Base-by-base conservation (phyloP, 2,113 vertebrate species). In the Myrmecophaga tridactyla region DNA sequence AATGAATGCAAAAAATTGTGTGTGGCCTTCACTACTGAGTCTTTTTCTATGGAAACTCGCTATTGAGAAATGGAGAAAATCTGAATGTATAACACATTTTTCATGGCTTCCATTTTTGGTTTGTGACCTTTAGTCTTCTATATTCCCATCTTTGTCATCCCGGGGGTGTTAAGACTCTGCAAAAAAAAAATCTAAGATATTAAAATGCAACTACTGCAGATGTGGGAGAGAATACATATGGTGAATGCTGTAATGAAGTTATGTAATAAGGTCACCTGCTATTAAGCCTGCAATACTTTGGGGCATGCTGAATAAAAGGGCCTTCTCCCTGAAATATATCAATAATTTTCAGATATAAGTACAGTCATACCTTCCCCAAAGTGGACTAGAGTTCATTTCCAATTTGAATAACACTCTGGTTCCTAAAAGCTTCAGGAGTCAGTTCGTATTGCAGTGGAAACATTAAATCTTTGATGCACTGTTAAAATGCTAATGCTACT, bases 21-120 rank as follows among this genome's bases (percentile, higher is more conserved):
- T 97, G 98, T 98, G 98, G 98, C 99, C 99, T 99, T 99, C 98
- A 99, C 98, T 99, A 99, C 99, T 99, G 98, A 99, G 96, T 97
- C 95, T 97, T 97, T 53, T 94, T 95, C 92, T 98, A 98, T 97
- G 97, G 94, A 97, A 97, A 98, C 95, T 96, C 98, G 98, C 92
- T 98, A 96, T 98, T 97, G 96, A 97, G 94, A 98, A 97, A 97
- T 95, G 97, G 95, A 85, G 90, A 89, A 80, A 97, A 97, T 97
- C 96, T 98, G 98, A 99, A 98, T 99, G 98, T 99, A 98, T 96
- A 98, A 98, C 96, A 81, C 95, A 96, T 98, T 98, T 95, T 98
- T 97, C 97, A 96, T 98, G 95, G 94, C 97, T 97, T 98, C 82
- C 97, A 88, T 98, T 97, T 97, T 96, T 97, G 94, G 81, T 96